These are phyloP conservation scores for Falco columbarius DNA, from an alignment of 2,797 vertebrate species.

Conservation along the genomic window DNA sequence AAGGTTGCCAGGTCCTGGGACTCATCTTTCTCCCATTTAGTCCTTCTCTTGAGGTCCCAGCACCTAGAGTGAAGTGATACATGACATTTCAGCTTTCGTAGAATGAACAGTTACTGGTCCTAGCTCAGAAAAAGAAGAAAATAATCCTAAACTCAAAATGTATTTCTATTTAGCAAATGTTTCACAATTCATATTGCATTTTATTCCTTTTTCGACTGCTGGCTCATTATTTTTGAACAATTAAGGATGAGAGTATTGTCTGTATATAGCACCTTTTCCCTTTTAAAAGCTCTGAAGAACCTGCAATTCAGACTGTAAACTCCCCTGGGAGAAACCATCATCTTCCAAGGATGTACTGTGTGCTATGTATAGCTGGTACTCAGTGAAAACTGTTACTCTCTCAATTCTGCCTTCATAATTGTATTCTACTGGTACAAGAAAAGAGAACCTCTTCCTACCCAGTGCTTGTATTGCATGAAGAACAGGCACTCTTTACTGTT, in stretches of 20 bases:
- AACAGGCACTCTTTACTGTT: not conserved
- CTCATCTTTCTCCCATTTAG: not conserved
- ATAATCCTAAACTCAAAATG: not conserved
- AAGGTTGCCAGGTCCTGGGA: not conserved
- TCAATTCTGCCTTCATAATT: not conserved
- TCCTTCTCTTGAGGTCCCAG: not conserved
- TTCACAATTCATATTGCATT: not conserved
- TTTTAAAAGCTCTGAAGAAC: not conserved
- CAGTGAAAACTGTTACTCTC: not conserved
- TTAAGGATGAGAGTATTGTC: not conserved
- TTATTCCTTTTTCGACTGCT: not conserved
- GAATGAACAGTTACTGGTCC: not conserved
- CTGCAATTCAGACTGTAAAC: not conserved
- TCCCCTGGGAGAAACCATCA: not conserved
- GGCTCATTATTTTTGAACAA: not conserved
- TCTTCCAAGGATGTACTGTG: not conserved
- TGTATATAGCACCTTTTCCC: not conserved
- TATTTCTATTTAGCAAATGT: not conserved
- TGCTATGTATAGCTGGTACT: not conserved
- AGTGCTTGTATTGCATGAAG: not conserved
- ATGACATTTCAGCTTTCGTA: not conserved
- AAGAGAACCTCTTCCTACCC: not conserved
- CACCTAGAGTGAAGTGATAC: not conserved
- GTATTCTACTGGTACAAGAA: not conserved
- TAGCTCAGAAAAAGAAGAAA: not conserved